Percentiles rank a stretch among this genome's conserved stretches.
Evolutionary conservation across 2,113 vertebrate genomes (phyloP).

Genomic region (Aegotheles bennettii): DNA sequence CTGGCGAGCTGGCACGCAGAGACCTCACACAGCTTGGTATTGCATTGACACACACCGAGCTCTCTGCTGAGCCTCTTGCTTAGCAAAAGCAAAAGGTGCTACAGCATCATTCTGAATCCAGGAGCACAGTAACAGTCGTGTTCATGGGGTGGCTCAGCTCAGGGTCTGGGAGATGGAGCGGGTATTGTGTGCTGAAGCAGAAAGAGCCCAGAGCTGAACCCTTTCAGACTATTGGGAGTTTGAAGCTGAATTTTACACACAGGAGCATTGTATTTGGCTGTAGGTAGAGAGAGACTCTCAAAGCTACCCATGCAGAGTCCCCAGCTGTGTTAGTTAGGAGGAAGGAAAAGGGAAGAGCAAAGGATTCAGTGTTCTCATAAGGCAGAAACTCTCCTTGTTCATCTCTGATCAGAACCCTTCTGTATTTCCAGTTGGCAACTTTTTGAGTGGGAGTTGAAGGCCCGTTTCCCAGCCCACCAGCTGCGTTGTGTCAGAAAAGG

Average conservation of each 20-base stretch:
- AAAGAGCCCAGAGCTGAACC: neutral
- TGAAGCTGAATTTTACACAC: neutral
- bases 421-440: constrained; percentile 3
- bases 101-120: neutral
- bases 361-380: neutral
- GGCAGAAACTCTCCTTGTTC: neutral
- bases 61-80: neutral
- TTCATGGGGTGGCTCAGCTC: neutral
- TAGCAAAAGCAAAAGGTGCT: neutral
- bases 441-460: neutral
- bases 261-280: neutral
- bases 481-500: neutral
- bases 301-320: neutral
- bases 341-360: neutral
- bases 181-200: neutral
- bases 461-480: neutral
- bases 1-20: neutral
- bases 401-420: neutral
- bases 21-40: neutral
- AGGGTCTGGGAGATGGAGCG: neutral
- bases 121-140: neutral
- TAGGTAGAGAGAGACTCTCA: neutral
- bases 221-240: neutral
- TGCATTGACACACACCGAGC: too few relatives aligned
- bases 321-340: neutral